Evolutionary conservation across 2,888 invertebrate species (phyloP), one percentile per base, ranked within the genome.

Genomic region (Lypha dubia): DNA sequence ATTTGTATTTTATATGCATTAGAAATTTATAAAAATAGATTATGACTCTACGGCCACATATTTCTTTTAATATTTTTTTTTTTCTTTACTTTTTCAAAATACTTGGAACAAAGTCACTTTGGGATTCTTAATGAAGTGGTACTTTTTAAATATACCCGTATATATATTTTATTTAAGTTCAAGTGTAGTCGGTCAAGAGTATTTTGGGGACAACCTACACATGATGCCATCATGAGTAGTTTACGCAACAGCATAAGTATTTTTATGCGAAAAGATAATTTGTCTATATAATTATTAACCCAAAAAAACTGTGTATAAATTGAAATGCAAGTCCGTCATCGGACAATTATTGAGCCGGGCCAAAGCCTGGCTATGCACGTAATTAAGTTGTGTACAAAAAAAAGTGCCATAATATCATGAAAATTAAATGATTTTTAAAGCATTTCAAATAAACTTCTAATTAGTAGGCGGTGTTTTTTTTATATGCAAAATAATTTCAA

Each of bases 171-270:
- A 38, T 60, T 58, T 68, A 24, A 62, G 60, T 20, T 74, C 74
- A 81, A 75, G 68, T 81, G 80, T 65, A 81, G 41, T 68, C 68
- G 80, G 80, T 81, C 80, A 68, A 81, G 68, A 51, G 62, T 46
- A 62, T 35, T 60, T 60, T 74, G 49, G 41, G 62, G 62, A 44
- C 68, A 81, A 74, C 74, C 80, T 75, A 75, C 80, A 73, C 71
- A 46, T 56, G 56, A 79, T 58, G 35, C 73, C 13, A 56, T 77
- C 60, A 32, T 73, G 49, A 56, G 53, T 65, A 46, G 44, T 73
- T 56, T 38, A 32, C 51, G 46, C 46, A 17, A 49, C 63, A 56
- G n/a, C n/a, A n/a, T n/a, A n/a, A n/a, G n/a, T n/a, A n/a, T n/a
- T n/a, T n/a, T n/a, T n/a, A n/a, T n/a, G n/a, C n/a, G n/a, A n/a